Evolutionary conservation across 2,888 invertebrate species (phyloP).

Genomic region (Drosophila melanocephala): DNA sequence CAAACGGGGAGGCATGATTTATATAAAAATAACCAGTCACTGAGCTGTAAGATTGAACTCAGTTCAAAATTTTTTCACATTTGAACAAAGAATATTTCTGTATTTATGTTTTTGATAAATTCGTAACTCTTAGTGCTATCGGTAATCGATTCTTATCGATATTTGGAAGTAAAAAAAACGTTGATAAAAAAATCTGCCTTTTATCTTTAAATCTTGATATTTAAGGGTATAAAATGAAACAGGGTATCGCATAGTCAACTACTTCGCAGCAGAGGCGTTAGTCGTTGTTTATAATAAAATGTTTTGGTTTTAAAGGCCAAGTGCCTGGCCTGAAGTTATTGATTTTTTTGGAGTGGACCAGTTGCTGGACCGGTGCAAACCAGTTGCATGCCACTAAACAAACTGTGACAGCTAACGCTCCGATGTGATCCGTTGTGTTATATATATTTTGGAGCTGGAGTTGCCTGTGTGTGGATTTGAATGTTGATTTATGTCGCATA

Average conservation of each 20-base stretch:
- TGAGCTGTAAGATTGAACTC: not conserved
- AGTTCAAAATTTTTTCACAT: not conserved
- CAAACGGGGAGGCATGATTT: not conserved
- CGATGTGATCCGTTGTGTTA: constrained; percentile 15
- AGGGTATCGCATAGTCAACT: constrained; percentile 7
- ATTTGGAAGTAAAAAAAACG: not conserved
- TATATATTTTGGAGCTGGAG: constrained; percentile 29
- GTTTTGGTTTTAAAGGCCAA: constrained; percentile 39
- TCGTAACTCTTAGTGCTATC: not conserved
- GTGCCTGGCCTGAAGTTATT: constrained; percentile 13
- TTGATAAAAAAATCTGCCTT: not conserved
- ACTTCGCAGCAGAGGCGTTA: not conserved
- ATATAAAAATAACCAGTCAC: not conserved
- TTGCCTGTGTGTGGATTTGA: constrained; percentile 8
- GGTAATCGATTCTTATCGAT: not conserved
- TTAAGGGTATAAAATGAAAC: not conserved
- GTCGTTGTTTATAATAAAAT: not conserved
- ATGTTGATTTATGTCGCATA: constrained; percentile 46
- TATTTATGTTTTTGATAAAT: not conserved
- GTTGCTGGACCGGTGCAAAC: constrained; percentile 38
- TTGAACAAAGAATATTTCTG: not conserved
- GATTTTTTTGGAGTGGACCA: constrained; percentile 28
- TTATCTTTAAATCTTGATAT: not conserved
- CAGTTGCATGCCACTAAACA: constrained; percentile 31
- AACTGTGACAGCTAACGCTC: constrained; percentile 33